Evolutionary conservation across 2,888 invertebrate genomes (phyloP).

Genomic region (Drosophila meridiana): DNA sequence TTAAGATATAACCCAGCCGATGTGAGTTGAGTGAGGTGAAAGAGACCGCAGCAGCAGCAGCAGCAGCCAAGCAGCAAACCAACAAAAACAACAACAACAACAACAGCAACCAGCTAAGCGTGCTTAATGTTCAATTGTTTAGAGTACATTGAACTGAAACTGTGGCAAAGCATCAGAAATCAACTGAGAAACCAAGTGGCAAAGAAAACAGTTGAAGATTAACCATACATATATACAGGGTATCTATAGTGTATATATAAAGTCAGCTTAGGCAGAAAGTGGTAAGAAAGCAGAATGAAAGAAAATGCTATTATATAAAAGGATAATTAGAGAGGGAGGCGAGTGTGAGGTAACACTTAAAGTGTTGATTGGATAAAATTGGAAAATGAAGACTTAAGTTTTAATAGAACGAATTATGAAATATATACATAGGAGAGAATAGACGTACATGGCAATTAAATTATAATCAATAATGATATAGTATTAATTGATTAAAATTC

Average conservation of each 20-base stretch:
- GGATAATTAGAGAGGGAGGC: not conserved
- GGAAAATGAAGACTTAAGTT: not conserved
- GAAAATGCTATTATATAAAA: not conserved
- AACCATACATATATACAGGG: slow-evolving; percentile 2
- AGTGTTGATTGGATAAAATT: not conserved
- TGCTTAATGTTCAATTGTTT: slow-evolving; percentile 67
- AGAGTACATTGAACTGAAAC: slow-evolving; percentile 55
- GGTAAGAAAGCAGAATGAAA: not conserved
- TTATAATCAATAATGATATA: not conserved
- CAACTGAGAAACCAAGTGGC: slow-evolving; percentile 12
- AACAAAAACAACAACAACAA: slow-evolving; percentile 27
- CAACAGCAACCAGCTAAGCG: slow-evolving; percentile 48
- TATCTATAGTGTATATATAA: not conserved
- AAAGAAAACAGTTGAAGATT: slow-evolving; percentile 10
- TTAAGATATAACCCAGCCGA: slow-evolving; percentile 17
- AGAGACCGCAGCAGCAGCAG: slow-evolving; percentile 21
- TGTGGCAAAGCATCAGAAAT: slow-evolving; percentile 12
- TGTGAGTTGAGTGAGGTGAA: slow-evolving; percentile 34
- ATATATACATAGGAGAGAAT: not conserved
- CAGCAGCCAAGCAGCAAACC: slow-evolving; percentile 34
- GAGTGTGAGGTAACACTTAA: not conserved
- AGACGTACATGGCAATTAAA: not conserved
- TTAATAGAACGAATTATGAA: not conserved
- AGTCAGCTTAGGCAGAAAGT: not conserved
- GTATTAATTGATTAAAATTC: not conserved